A percentile compares a stretch with the other conserved stretches of the same genome.
phyloP scores from a whole-genome alignment of 2,797 vertebrate species.

The Macrochelys suwanniensis region DNA sequence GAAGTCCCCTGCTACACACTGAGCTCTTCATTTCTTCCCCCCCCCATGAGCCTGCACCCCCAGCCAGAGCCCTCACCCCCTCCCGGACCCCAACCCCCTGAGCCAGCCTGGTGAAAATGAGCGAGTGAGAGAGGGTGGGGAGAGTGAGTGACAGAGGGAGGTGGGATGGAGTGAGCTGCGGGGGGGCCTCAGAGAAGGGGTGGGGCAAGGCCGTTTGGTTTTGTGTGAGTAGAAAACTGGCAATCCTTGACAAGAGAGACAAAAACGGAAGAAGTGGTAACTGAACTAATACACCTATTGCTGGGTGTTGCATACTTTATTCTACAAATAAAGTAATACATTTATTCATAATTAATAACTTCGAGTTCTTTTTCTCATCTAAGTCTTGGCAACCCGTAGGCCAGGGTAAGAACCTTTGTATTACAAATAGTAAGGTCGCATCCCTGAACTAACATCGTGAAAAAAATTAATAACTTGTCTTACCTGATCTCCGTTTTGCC shows the following conservation, averaged over 20 bases:
- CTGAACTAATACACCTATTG: accelerated
- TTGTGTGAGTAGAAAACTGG: no score
- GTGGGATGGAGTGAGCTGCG: no score
- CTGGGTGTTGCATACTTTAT: constrained; percentile 10
- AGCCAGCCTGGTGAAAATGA: no score
- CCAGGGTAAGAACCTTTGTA: not conserved
- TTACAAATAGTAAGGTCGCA: not conserved
- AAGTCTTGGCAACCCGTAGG: not conserved
- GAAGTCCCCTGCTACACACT: no score
- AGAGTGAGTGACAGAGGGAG: no score
- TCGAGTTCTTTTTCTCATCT: constrained; percentile 39
- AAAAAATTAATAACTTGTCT: constrained; percentile 16
- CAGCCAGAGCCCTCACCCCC: no score
- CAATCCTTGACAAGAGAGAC: not conserved
- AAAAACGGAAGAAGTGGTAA: not conserved
- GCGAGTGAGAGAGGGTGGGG: no score
- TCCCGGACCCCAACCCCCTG: no score
- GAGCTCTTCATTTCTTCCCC: no score
- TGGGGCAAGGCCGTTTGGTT: no score
- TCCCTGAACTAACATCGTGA: constrained; percentile 6
- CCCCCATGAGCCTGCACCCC: no score
- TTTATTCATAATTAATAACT: constrained; percentile 38
- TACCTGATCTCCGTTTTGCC: not conserved
- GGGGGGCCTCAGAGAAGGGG: no score
- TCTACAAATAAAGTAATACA: not conserved